phyloP scores from a whole-genome alignment of 1,140 invertebrate species.

The Rhynchophorus ferrugineus region DNA sequence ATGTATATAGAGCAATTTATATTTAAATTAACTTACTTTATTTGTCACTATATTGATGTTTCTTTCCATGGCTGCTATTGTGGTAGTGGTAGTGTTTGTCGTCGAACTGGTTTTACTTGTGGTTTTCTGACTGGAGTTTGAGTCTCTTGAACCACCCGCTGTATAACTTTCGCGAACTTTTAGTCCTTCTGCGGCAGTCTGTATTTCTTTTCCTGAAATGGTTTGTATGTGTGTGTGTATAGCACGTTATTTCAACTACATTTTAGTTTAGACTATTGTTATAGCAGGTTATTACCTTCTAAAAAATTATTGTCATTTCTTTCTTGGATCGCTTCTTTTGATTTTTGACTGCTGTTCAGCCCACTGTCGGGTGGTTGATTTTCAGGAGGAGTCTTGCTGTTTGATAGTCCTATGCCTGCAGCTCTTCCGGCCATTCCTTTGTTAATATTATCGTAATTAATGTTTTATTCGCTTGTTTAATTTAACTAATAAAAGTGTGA shows the following conservation, averaged over 20 bases:
- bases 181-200: constrained; percentile 7
- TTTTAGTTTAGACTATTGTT: background rate
- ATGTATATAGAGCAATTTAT: too few species aligned
- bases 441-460: too few species aligned
- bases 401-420: constrained; percentile 74
- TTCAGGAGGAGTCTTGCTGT: constrained; percentile 60
- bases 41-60: constrained; percentile 53
- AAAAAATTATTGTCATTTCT: constrained; percentile 11
- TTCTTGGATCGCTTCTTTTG: constrained; percentile 5
- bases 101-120: constrained; percentile 49
- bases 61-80: constrained; percentile 46
- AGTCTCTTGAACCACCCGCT: constrained; percentile 43
- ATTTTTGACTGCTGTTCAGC: constrained; percentile 4
- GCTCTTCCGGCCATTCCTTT: constrained; percentile 81
- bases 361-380: background rate
- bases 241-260: background rate
- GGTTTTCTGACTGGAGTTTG: constrained; percentile 56
- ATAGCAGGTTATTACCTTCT: background rate
- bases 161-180: constrained; percentile 27
- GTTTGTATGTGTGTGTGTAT: background rate
- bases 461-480: too few species aligned
- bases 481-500: too few species aligned
- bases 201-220: constrained; percentile 12
- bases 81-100: constrained; percentile 50
- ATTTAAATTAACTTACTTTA: too few species aligned